These are phyloP conservation scores for Sebastiscus albofasciatus DNA, from an alignment of 2,797 vertebrate genomes.

Conservation along the genomic window DNA sequence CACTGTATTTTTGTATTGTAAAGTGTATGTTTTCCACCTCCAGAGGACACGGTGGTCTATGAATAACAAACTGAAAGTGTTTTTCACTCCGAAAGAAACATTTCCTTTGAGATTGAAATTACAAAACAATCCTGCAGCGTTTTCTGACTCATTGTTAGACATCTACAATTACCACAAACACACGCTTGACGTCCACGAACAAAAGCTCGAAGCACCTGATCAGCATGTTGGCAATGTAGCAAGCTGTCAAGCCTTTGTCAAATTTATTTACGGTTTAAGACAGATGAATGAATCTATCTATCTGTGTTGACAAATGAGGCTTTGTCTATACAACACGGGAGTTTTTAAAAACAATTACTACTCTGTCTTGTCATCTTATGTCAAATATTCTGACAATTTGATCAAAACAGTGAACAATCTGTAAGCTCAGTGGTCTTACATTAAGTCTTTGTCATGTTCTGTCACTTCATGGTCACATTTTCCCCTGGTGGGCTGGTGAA, in stretches of 20 bases:
- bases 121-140: neutral
- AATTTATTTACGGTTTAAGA: neutral
- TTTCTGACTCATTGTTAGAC: slow-evolving; percentile 7
- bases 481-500: neutral
- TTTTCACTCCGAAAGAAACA: neutral
- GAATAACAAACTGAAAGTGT: neutral
- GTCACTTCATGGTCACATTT: slow-evolving; percentile 17
- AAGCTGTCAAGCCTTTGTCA: neutral
- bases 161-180: neutral
- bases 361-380: neutral
- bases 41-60: neutral
- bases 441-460: neutral
- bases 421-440: neutral
- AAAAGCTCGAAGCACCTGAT: slow-evolving; percentile 13
- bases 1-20: neutral
- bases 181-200: neutral
- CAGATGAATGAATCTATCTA: neutral
- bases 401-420: neutral
- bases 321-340: neutral
- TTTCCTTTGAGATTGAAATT: neutral
- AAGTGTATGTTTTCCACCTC: neutral
- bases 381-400: neutral
- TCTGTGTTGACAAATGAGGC: neutral
- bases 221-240: neutral
- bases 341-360: neutral